phyloP scores from a whole-genome alignment of 2,113 vertebrate species.

The Plecotus auritus region DNA sequence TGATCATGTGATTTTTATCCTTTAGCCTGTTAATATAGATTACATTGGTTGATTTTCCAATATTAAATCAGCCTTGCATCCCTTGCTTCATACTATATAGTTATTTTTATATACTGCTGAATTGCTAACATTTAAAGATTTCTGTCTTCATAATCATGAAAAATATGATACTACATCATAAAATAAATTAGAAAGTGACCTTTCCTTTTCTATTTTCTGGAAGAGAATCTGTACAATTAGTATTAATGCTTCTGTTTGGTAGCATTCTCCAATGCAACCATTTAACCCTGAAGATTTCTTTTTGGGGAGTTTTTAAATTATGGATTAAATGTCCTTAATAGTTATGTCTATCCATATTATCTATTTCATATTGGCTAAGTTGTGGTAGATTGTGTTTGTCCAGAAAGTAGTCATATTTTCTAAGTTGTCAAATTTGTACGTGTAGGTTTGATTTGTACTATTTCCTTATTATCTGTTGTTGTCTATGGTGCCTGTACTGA shows the following conservation, averaged over 20 bases:
- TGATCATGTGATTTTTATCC: too few relatives aligned
- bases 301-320: not conserved
- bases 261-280: not conserved
- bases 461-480: not conserved
- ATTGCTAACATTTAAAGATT: too few relatives aligned
- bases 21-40: too few relatives aligned
- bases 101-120: too few relatives aligned
- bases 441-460: not conserved
- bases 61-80: too few relatives aligned
- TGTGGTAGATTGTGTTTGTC: not conserved
- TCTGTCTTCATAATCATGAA: too few relatives aligned
- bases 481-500: not conserved
- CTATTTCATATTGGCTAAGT: not conserved
- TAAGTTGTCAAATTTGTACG: not conserved
- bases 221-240: too few relatives aligned
- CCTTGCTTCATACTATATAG: too few relatives aligned
- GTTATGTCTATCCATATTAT: not conserved
- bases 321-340: slow-evolving; percentile 11
- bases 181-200: too few relatives aligned
- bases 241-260: not conserved
- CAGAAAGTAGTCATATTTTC: not conserved
- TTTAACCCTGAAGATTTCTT: not conserved
- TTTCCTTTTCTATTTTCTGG: too few relatives aligned
- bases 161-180: too few relatives aligned
- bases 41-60: too few relatives aligned